Evolutionary conservation across 1,140 invertebrate genomes (phyloP).

Genomic region (Hylaeus anthracinus): DNA sequence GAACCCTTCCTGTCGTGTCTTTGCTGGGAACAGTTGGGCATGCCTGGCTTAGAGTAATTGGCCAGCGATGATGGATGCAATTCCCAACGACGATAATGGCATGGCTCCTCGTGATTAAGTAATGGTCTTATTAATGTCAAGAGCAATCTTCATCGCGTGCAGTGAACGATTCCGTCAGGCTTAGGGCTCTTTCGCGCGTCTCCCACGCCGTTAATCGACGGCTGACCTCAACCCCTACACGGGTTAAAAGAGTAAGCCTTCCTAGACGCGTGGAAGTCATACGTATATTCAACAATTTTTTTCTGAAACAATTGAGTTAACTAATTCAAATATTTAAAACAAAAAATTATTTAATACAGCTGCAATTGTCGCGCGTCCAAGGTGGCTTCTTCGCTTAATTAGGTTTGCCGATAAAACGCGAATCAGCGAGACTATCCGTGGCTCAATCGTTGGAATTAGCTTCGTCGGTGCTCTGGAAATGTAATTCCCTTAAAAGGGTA

Average conservation of each 20-base stretch:
- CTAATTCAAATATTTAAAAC: too few species aligned
- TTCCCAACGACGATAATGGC: neutral
- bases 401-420: neutral
- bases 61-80: neutral
- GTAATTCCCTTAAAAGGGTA: neutral
- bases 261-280: too few species aligned
- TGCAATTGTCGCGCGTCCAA: too few species aligned
- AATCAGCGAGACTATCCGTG: neutral
- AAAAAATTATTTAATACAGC: too few species aligned
- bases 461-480: neutral
- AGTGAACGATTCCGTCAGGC: neutral
- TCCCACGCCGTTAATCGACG: slow-evolving; percentile 4
- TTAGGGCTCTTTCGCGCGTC: neutral
- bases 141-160: neutral
- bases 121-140: neutral
- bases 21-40: too few species aligned
- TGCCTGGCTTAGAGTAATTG: neutral
- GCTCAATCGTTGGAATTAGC: neutral
- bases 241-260: too few species aligned
- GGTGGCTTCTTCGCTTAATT: neutral
- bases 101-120: neutral
- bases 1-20: too few species aligned
- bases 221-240: neutral
- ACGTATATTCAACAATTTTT: too few species aligned
- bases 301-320: too few species aligned